Conservation (phyloP, 1,140 invertebrate genomes). For the Chrysopa pallens region DNA sequence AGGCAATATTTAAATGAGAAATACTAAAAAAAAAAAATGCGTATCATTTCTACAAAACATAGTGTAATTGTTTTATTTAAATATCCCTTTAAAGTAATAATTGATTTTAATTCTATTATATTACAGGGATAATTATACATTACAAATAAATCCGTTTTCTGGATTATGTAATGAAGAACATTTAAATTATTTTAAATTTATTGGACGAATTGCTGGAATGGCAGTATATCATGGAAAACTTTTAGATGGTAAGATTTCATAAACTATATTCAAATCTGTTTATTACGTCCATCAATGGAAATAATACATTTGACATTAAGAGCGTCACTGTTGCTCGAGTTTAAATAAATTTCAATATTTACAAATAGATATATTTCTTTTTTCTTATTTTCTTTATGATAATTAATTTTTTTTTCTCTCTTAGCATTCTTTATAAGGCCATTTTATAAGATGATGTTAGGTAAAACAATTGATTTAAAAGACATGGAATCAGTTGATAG, state of each 20-base stretch:
- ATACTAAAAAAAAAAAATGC: background rate
- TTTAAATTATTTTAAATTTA: slow-evolving; percentile 96
- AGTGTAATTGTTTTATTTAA: no score
- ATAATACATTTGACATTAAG: no score
- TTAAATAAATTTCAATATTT: no score
- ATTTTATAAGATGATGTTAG: slow-evolving; percentile 99
- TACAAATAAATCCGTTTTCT: slow-evolving; percentile 97
- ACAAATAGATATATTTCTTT: background rate
- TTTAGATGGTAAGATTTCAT: slow-evolving; percentile 60
- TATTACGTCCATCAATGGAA: no score
- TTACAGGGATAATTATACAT: slow-evolving; percentile 88
- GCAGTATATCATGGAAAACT: slow-evolving; percentile 97
- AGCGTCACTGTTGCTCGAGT: no score
- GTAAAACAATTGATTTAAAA: slow-evolving; percentile 81
- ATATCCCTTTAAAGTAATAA: no score
- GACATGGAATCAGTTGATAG: slow-evolving; percentile 98
- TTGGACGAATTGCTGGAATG: slow-evolving; percentile 94
- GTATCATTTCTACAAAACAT: background rate
- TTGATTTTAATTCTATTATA: slow-evolving; percentile 8
- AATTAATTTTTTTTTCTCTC: slow-evolving; percentile 14
- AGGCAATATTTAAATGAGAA: no score
- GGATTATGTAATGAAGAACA: slow-evolving; percentile 96
- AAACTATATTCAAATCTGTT: background rate
- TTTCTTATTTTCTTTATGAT: background rate
- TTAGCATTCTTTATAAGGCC: slow-evolving; percentile 96